A percentile compares a stretch with the other conserved stretches of the same genome.
Evolutionary conservation across 2,888 invertebrate species (phyloP).

Genomic region (Nesidiocoris tenuis): DNA sequence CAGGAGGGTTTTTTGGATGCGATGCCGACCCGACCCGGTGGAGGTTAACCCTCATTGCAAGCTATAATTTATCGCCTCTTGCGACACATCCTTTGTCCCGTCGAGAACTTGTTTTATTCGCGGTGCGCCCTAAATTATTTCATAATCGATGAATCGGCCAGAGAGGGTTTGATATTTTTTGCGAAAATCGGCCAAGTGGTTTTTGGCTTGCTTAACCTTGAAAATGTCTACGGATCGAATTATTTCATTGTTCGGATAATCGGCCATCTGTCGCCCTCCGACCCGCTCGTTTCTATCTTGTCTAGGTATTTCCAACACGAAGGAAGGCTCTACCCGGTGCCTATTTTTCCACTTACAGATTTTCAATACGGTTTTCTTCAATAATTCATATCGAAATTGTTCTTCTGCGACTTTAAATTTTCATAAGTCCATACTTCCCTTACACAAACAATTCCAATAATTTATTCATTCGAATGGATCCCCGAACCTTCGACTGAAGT

Average conservation of each 20-base stretch:
- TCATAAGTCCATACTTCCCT: too few species aligned
- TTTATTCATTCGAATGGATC: too few species aligned
- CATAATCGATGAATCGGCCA: neutral
- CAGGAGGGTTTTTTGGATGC: neutral
- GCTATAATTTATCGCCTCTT: constrained; percentile 13
- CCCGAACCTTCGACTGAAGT: too few species aligned
- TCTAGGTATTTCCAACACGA: neutral
- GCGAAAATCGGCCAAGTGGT: neutral
- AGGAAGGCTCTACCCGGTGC: too few species aligned
- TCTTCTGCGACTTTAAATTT: too few species aligned
- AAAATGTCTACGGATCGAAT: neutral
- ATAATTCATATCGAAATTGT: too few species aligned
- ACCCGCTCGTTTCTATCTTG: neutral
- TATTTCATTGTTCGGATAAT: neutral
- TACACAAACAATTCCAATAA: too few species aligned
- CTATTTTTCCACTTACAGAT: too few species aligned
- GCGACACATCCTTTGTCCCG: constrained; percentile 3
- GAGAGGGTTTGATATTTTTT: neutral
- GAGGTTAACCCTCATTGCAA: constrained; percentile 29
- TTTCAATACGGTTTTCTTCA: too few species aligned
- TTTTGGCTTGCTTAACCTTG: neutral
- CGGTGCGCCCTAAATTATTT: neutral
- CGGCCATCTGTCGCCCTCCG: neutral
- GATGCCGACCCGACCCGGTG: neutral
- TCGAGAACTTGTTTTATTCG: neutral